Percentiles rank a stretch among this genome's conserved stretches.
Conservation (phyloP, 2,113 vertebrate species). For the Brachypodius melanocephalos region DNA sequence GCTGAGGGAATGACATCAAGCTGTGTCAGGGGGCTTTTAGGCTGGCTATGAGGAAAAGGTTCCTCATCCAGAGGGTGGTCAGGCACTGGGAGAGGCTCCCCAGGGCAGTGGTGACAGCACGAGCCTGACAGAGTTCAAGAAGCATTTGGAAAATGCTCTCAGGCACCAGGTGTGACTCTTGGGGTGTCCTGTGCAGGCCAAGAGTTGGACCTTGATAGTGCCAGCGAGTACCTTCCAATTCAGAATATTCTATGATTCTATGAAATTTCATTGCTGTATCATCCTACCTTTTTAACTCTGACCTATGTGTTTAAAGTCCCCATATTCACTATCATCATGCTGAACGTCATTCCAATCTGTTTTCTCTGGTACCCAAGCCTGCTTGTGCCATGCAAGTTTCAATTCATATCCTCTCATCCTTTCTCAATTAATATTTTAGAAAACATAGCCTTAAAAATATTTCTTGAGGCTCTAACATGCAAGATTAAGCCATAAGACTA, state of each 20-base stretch:
- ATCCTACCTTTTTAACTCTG: not conserved
- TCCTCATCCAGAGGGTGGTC: accelerated
- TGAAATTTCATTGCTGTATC: not conserved
- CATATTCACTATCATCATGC: not conserved
- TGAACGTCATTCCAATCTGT: not conserved
- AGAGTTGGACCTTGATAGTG: not conserved
- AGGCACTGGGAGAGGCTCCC: not conserved
- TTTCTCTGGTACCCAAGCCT: not conserved
- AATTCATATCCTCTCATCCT: not conserved
- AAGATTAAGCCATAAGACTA: not conserved
- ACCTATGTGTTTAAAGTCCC: not conserved
- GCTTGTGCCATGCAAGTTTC: not conserved
- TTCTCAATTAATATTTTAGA: not conserved
- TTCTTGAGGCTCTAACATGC: not conserved
- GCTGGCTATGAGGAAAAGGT: not conserved
- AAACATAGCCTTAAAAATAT: not conserved
- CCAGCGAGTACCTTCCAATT: not conserved
- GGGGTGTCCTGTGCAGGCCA: not conserved
- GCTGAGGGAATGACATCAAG: not conserved
- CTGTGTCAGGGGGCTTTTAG: not conserved
- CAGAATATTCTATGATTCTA: not conserved
- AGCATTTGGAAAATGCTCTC: not conserved
- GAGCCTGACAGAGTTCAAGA: not conserved
- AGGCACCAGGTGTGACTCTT: not conserved
- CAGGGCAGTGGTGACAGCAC: not conserved